phyloP scores from a whole-genome alignment of 2,888 invertebrate genomes.

The Nematopogon swammerdamellus region DNA sequence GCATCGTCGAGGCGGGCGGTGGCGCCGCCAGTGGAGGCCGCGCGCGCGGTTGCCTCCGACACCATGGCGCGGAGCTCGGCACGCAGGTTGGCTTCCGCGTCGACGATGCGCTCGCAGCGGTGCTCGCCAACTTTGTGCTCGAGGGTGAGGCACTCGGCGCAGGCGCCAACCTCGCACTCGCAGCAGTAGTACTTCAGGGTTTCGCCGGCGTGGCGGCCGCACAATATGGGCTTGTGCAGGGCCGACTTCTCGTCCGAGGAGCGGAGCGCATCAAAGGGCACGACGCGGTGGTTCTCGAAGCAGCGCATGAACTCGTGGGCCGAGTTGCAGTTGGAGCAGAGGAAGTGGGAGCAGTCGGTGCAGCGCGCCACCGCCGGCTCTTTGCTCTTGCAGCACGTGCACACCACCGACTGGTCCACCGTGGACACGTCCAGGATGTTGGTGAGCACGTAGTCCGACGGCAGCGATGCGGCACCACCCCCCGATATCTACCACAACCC shows the following conservation, averaged over 20 bases:
- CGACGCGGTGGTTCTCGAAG: slow-evolving; percentile 92
- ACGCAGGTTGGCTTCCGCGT: slow-evolving; percentile 75
- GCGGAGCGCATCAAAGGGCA: slow-evolving; percentile 83
- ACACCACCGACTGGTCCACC: slow-evolving; percentile 70
- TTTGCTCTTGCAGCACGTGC: slow-evolving; percentile 94
- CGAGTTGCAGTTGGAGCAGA: slow-evolving; percentile 91
- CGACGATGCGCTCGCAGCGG: slow-evolving; percentile 76
- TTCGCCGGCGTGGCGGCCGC: slow-evolving; percentile 77
- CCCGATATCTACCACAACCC: slow-evolving; percentile 56
- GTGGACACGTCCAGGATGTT: slow-evolving; percentile 81
- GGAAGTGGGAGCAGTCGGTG: slow-evolving; percentile 90
- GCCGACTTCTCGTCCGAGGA: slow-evolving; percentile 75
- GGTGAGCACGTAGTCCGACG: slow-evolving; percentile 82
- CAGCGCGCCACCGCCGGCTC: slow-evolving; percentile 93
- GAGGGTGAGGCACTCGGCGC: slow-evolving; percentile 80
- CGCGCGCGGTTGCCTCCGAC: slow-evolving; percentile 71
- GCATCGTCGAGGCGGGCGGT: slow-evolving; percentile 73
- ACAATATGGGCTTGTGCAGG: slow-evolving; percentile 87
- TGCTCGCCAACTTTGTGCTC: slow-evolving; percentile 83
- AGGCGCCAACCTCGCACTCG: slow-evolving; percentile 82
- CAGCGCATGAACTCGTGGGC: slow-evolving; percentile 97
- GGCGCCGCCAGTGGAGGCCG: slow-evolving; percentile 72
- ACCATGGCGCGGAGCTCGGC: slow-evolving; percentile 74
- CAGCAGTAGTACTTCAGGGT: slow-evolving; percentile 86
- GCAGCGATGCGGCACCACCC: slow-evolving; percentile 75